Conservation (phyloP, 2,797 vertebrate genomes). For the Falco concolor region DNA sequence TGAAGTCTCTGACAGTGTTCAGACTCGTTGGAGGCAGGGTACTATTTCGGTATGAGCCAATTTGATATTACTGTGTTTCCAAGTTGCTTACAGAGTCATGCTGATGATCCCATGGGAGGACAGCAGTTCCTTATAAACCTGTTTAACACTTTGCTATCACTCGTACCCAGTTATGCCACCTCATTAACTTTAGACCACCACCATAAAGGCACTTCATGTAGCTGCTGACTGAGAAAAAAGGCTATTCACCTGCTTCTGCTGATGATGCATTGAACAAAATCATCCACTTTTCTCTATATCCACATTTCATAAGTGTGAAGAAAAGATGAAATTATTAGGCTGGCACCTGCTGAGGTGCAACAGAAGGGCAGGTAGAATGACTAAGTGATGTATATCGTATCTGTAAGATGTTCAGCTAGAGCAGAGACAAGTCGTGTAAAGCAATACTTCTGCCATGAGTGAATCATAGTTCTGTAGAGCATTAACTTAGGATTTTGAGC, state of each 20-base stretch:
- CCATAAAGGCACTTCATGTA: not conserved
- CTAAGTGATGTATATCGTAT: not conserved
- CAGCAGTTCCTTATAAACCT: not conserved
- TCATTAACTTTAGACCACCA: not conserved
- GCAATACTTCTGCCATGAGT: not conserved
- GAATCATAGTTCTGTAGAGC: not conserved
- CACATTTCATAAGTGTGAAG: not conserved
- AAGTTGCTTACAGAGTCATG: not conserved
- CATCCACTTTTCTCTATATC: not conserved
- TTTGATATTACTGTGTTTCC: not conserved
- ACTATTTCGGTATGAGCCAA: not conserved
- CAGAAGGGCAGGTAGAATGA: not conserved
- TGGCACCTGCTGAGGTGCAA: not conserved
- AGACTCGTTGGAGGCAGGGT: not conserved
- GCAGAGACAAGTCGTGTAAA: not conserved
- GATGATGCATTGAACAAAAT: not conserved
- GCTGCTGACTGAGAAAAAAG: not conserved
- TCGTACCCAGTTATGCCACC: not conserved
- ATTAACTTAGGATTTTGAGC: not conserved
- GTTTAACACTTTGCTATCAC: not conserved
- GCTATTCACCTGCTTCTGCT: not conserved
- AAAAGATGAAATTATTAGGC: not conserved
- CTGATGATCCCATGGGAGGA: not conserved
- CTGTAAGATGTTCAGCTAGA: not conserved
- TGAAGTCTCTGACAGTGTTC: not conserved